Percentiles rank a stretch among this genome's conserved stretches.
Conservation (phyloP, 2,113 vertebrate genomes). For the Oryzias woworae region DNA sequence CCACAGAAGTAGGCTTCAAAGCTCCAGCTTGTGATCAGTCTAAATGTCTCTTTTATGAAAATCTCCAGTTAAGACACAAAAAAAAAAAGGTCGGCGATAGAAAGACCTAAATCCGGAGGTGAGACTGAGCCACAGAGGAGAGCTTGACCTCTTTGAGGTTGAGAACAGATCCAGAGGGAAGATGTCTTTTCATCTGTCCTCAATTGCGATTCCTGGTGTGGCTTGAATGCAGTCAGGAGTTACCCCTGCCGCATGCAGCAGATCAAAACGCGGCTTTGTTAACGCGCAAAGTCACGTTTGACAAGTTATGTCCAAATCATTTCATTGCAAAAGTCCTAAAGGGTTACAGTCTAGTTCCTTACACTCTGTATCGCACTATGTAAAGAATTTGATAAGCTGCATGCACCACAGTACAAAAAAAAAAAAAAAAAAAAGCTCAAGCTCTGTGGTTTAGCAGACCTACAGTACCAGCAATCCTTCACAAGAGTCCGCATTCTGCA, state of each 20-base stretch:
- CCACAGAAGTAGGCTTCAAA: conserved; percentile 59
- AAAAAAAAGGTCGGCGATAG: conserved; percentile 31
- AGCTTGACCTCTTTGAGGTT: conserved; percentile 33
- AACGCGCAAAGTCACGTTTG: conserved; percentile 2
- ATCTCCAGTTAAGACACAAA: conserved; percentile 32
- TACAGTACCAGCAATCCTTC: conserved; percentile 41
- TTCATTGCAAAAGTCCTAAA: background rate
- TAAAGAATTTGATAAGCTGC: conserved; percentile 9
- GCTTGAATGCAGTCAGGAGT: background rate
- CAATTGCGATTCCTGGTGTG: conserved; percentile 24
- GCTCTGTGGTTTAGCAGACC: conserved; percentile 45
- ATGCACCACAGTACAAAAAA: conserved; percentile 17
- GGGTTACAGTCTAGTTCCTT: background rate
- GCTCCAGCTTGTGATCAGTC: conserved; percentile 56
- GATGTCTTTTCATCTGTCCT: conserved; percentile 49
- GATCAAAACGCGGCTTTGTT: background rate
- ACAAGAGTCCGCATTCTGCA: conserved; percentile 45
- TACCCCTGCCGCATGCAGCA: background rate
- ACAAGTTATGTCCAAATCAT: background rate
- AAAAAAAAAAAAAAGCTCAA: conserved; percentile 29
- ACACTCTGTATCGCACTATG: background rate
- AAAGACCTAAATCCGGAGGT: conserved; percentile 17
- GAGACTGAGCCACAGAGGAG: conserved; percentile 28
- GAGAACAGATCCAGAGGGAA: conserved; percentile 35
- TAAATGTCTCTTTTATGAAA: conserved; percentile 62